A percentile compares a stretch with the other conserved stretches of the same genome.
These are phyloP conservation scores for Scartelaos histophorus DNA, from an alignment of 2,113 vertebrate species.

Conservation along the genomic window DNA sequence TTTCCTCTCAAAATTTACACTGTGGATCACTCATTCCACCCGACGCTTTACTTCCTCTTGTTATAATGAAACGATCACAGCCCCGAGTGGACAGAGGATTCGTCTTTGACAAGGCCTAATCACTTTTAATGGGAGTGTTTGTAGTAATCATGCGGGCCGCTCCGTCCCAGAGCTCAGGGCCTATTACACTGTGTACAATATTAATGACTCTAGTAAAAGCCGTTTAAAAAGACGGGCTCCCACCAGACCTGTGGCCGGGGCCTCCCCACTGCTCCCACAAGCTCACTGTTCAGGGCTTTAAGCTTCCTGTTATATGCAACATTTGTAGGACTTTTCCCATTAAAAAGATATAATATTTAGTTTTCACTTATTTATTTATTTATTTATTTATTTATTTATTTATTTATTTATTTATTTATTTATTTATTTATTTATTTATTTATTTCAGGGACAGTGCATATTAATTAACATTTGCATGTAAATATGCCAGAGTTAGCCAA, in stretches of 20 bases:
- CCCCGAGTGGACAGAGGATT: conserved; percentile 59
- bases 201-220: conserved; percentile 88
- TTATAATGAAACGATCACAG: conserved; percentile 62
- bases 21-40: conserved; percentile 42
- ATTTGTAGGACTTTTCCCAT: no score
- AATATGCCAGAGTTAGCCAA: no score
- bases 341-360: no score
- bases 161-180: conserved; percentile 83
- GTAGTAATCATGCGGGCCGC: conserved; percentile 85
- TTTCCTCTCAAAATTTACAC: neutral
- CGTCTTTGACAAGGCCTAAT: conserved; percentile 82
- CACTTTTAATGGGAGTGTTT: conserved; percentile 88
- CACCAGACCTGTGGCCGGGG: conserved; percentile 68
- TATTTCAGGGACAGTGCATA: no score
- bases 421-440: no score
- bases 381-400: no score
- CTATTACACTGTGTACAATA: conserved; percentile 92
- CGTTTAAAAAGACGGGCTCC: conserved; percentile 80
- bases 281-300: neutral
- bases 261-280: neutral
- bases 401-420: no score
- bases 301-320: no score
- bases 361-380: no score
- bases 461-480: no score
- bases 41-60: conserved; percentile 51